These are phyloP conservation scores for Euspilapteryx auroguttella DNA, from an alignment of 2,888 invertebrate species.

Conservation along the genomic window DNA sequence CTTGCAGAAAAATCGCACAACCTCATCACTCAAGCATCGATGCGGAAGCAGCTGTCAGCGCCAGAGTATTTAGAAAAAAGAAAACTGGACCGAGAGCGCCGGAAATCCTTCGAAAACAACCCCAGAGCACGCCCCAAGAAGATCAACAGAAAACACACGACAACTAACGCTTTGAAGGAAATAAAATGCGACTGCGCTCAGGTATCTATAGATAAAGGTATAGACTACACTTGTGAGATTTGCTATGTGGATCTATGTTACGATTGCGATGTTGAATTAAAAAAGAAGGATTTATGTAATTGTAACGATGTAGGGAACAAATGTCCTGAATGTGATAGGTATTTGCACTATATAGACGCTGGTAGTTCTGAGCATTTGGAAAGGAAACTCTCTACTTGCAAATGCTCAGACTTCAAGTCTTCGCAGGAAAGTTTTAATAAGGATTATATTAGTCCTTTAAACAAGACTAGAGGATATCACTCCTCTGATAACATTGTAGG, in stretches of 20 bases:
- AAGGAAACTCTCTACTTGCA: slow-evolving; percentile 30
- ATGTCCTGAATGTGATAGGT: slow-evolving; percentile 42
- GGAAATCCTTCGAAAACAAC: slow-evolving; percentile 65
- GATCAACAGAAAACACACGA: slow-evolving; percentile 43
- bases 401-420: slow-evolving; percentile 46
- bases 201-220: slow-evolving; percentile 39
- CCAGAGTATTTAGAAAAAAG: slow-evolving; percentile 90
- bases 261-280: slow-evolving; percentile 40
- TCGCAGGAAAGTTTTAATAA: slow-evolving; percentile 50
- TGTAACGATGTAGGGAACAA: slow-evolving; percentile 23
- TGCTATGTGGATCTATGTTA: slow-evolving; percentile 47
- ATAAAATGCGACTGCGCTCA: slow-evolving; percentile 34
- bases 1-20: slow-evolving; percentile 62
- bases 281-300: slow-evolving; percentile 23
- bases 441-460: slow-evolving; percentile 28
- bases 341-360: slow-evolving; percentile 41
- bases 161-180: slow-evolving; percentile 23
- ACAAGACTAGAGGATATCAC: slow-evolving; percentile 44
- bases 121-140: slow-evolving; percentile 63
- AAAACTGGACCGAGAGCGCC: slow-evolving; percentile 70
- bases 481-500: slow-evolving; percentile 47
- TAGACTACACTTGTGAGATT: slow-evolving; percentile 42
- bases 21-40: slow-evolving; percentile 57
- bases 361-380: slow-evolving; percentile 40
- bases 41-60: slow-evolving; percentile 77